These are phyloP conservation scores for Rhagologus leucostigma DNA, from an alignment of 2,113 vertebrate genomes.

Conservation along the genomic window DNA sequence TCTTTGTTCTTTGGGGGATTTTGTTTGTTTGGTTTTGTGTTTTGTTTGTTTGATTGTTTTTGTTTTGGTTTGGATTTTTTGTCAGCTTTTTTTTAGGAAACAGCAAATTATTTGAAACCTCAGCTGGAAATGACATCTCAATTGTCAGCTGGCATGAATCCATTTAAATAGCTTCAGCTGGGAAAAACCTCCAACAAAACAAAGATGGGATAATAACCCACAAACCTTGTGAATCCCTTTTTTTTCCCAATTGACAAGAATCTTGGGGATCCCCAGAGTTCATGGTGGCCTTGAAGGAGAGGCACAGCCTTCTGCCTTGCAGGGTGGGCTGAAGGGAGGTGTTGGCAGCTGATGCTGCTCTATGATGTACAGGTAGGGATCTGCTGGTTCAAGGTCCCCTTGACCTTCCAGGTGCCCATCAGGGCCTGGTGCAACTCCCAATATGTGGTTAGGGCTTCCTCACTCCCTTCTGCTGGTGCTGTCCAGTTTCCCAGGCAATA, in stretches of 20 bases:
- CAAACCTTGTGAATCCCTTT: neutral
- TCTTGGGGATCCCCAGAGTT: neutral
- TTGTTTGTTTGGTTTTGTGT: neutral
- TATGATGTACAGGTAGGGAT: too few relatives aligned
- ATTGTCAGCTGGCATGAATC: neutral
- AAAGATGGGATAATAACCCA: neutral
- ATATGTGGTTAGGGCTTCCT: neutral
- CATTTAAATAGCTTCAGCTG: neutral
- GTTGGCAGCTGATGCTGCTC: neutral
- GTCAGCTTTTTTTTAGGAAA: neutral
- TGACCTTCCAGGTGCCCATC: neutral
- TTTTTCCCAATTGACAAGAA: neutral
- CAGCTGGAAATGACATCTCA: neutral
- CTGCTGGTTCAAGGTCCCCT: fast-evolving
- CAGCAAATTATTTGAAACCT: neutral
- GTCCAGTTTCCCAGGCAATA: neutral
- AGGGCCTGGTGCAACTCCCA: neutral
- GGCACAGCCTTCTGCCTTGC: neutral
- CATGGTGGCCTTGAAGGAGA: fast-evolving
- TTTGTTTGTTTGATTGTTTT: neutral
- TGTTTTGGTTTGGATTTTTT: neutral
- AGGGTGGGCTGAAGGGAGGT: neutral
- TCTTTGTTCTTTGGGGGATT: neutral
- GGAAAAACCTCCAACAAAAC: neutral
- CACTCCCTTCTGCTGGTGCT: neutral